These are phyloP conservation scores for Alligator mississippiensis DNA, from an alignment of 2,113 vertebrate species.

Conservation along the genomic window DNA sequence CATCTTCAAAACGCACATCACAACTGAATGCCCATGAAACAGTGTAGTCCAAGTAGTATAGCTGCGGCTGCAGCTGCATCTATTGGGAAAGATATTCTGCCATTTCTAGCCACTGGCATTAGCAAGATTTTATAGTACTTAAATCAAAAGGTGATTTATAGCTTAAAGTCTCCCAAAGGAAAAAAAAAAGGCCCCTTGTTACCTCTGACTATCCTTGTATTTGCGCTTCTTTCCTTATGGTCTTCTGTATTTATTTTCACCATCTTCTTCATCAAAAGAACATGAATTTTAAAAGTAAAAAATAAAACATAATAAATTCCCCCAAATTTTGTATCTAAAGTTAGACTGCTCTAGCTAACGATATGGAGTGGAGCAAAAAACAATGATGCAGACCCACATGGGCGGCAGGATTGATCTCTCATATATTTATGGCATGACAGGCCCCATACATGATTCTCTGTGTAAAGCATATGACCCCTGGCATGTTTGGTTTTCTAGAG, in stretches of 20 bases:
- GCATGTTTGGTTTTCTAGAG: neutral
- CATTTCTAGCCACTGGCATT: neutral
- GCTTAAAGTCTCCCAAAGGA: neutral
- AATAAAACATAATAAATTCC: neutral
- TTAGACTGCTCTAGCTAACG: neutral
- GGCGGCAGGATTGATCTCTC: neutral
- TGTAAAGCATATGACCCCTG: neutral
- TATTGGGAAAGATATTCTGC: fast-evolving
- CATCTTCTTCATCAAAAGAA: neutral
- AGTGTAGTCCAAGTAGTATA: neutral
- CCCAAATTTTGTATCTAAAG: neutral
- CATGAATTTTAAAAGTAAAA: neutral
- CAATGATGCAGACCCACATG: neutral
- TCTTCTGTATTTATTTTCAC: neutral
- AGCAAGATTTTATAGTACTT: neutral
- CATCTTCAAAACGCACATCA: neutral
- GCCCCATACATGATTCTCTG: neutral
- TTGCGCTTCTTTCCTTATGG: neutral
- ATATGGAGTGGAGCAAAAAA: neutral
- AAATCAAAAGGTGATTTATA: neutral
- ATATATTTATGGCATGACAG: neutral
- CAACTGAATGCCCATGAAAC: neutral
- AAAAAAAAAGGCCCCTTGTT: neutral
- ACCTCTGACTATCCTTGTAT: neutral
- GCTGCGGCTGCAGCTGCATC: neutral